A percentile compares a stretch with the other conserved stretches of the same genome.
These are phyloP conservation scores for Galeruca laticollis DNA, from an alignment of 2,888 invertebrate species.

Conservation along the genomic window DNA sequence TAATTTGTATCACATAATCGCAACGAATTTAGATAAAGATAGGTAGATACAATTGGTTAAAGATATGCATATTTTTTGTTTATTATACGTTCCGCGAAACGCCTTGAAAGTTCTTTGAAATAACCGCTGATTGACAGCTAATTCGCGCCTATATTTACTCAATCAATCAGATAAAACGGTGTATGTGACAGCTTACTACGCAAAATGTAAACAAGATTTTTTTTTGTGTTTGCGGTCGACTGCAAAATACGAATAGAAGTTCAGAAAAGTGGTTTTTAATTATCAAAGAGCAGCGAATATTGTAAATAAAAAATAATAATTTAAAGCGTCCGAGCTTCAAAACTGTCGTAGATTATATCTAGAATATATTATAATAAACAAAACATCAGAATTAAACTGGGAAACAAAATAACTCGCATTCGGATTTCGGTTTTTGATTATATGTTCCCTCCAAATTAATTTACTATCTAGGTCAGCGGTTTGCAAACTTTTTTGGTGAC, in stretches of 20 bases:
- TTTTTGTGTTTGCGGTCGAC: background rate
- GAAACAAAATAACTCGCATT: too few species aligned
- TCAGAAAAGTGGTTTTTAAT: background rate
- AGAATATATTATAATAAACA: too few species aligned
- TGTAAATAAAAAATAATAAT: too few species aligned
- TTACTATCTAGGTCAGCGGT: too few species aligned
- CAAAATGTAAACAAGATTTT: constrained; percentile 21
- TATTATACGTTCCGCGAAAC: constrained; percentile 25
- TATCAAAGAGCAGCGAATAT: too few species aligned
- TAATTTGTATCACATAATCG: constrained; percentile 1
- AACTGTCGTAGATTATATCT: too few species aligned
- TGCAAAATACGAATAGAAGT: too few species aligned
- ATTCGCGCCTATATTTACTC: constrained; percentile 44
- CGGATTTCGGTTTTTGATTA: too few species aligned
- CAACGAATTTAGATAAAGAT: constrained; percentile 12
- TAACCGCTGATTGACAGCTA: constrained; percentile 41
- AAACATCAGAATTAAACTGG: too few species aligned
- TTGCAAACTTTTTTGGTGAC: too few species aligned
- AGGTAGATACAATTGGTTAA: constrained; percentile 15
- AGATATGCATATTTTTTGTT: constrained; percentile 30
- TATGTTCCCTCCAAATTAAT: too few species aligned
- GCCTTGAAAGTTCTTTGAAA: constrained; percentile 37
- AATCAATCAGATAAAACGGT: constrained; percentile 48
- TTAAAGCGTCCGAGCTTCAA: too few species aligned
- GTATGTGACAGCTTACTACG: constrained; percentile 39